Evolutionary conservation across 2,113 vertebrate genomes (phyloP), one percentile per base, ranked within the genome.

Genomic region (Brachionichthys hirsutus): DNA sequence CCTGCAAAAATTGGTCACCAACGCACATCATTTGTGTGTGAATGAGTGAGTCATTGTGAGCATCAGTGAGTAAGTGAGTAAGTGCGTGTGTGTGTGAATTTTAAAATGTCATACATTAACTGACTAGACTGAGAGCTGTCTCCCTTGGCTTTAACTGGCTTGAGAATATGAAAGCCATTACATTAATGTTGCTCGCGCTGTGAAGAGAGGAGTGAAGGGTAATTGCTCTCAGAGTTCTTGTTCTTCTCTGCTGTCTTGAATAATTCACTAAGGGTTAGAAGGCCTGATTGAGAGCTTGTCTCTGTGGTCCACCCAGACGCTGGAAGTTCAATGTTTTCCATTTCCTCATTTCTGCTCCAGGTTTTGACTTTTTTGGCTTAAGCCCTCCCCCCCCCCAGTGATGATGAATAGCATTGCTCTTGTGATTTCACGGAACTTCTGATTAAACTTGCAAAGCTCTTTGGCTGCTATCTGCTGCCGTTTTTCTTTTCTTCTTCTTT

Each of bases 201-300:
- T 67, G 81, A 80, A 63, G 73, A 85, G 75, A 61, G 68, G 72
- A 86, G 71, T 73, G 74, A 72, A 65, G 72, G 83, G 61, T 90
- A 87, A 89, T 89, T 88, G 89, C 87, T 81, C 88, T 89, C 75
- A 73, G 84, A 84, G 73, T 82, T 82, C 79, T 77, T 85, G 67
- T 87, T 84, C 85, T 82, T 75, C 71, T 68, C 67, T 17, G 17
- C 72, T 80, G 78, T 88, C 77, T 72, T 91, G 75, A 90, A 90
- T 91, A 87, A 90, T 91, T 91, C 78, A 90, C 73, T 13, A 56
- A 74, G 42, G 68, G 54, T 77, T 81, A 54, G 54, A 70, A 73
- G 64, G 63, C 66, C 80, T 62, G 81, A 83, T 75, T 83, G 80
- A 75, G 82, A 82, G 74, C 59, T 57, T 10, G 19, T 77, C 62